Evolutionary conservation across 2,113 vertebrate species (phyloP).

Genomic region (Dipodomys spectabilis): DNA sequence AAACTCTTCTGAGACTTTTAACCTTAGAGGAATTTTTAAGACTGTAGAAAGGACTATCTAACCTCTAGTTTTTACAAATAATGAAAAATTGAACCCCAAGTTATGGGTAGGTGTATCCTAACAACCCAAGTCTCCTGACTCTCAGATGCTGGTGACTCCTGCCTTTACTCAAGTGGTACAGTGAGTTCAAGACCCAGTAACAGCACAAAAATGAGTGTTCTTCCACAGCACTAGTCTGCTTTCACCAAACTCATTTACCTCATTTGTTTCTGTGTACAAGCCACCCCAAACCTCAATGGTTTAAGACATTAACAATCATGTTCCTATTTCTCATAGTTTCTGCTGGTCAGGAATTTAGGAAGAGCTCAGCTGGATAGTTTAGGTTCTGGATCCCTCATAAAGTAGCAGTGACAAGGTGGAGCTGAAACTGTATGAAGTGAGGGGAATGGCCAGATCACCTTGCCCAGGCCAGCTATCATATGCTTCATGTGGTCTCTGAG

Average conservation of each 20-base stretch:
- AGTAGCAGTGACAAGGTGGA: neutral
- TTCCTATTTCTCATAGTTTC: neutral
- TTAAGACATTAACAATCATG: neutral
- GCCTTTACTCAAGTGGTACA: no score
- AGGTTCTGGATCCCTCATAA: neutral
- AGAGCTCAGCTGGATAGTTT: neutral
- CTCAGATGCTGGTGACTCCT: neutral
- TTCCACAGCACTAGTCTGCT: neutral
- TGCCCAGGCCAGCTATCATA: neutral
- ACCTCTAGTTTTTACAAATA: conserved; percentile 44
- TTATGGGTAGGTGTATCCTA: neutral
- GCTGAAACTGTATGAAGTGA: neutral
- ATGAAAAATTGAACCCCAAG: neutral
- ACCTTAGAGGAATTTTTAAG: conserved; percentile 41
- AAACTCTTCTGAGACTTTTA: conserved; percentile 16
- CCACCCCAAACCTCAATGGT: neutral
- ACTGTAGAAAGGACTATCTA: conserved; percentile 32
- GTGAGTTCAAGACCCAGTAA: neutral
- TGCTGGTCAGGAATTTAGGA: neutral
- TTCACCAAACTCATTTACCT: neutral
- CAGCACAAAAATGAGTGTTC: neutral
- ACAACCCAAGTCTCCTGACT: neutral
- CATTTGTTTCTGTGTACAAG: neutral
- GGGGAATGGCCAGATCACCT: neutral
- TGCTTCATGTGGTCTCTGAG: neutral